These are phyloP conservation scores for Anas bernieri DNA, from an alignment of 2,797 vertebrate genomes.

Conservation along the genomic window DNA sequence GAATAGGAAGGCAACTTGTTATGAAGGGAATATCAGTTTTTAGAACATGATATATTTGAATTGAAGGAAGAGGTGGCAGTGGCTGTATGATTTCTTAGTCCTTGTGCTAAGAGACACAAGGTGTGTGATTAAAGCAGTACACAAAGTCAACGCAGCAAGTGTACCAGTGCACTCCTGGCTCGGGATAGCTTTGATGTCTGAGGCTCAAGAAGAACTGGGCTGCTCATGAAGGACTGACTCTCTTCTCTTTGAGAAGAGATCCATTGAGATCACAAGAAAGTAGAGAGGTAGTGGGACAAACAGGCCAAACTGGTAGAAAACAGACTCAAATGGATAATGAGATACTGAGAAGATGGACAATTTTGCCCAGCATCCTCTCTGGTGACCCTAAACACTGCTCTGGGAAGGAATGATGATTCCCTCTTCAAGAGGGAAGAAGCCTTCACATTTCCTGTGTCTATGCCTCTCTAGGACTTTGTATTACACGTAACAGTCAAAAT, in stretches of 20 bases:
- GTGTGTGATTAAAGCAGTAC: neutral
- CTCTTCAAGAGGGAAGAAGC: neutral
- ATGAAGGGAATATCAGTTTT: neutral
- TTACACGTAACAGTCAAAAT: neutral
- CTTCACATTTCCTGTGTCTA: accelerated
- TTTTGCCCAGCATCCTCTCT: neutral
- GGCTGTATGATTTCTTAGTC: neutral
- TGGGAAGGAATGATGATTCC: neutral
- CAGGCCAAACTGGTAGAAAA: neutral
- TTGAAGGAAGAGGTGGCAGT: neutral
- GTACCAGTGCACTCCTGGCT: neutral
- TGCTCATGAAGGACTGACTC: neutral
- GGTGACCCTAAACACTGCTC: neutral
- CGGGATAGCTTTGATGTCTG: neutral
- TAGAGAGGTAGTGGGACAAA: neutral
- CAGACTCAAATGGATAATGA: neutral
- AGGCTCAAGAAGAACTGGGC: neutral
- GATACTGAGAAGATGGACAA: accelerated
- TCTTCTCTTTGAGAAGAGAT: neutral
- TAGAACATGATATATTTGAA: neutral
- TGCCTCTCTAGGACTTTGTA: neutral
- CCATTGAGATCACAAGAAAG: neutral
- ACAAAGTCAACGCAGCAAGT: neutral
- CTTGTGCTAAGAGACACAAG: too few relatives aligned
- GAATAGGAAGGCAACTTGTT: accelerated